Percentiles rank a stretch among this genome's conserved stretches.
Evolutionary conservation across 2,113 vertebrate genomes (phyloP).

Genomic region (Megatriorchis doriae): DNA sequence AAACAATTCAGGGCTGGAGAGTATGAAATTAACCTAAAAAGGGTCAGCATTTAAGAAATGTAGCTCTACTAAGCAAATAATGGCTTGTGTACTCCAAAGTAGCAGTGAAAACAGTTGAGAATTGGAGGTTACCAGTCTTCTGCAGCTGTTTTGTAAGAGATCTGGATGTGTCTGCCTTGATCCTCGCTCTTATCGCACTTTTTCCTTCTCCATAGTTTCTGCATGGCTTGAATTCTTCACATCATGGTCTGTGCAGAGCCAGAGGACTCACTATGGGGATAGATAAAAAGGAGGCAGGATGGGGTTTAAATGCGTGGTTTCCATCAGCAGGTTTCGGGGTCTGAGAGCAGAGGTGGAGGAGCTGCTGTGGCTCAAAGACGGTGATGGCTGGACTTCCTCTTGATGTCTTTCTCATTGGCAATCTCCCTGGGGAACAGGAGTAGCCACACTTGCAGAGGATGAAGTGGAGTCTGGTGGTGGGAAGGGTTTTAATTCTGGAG

Average conservation of each 20-base stretch:
- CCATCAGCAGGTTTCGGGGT: background rate
- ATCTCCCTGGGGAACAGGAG: background rate
- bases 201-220: background rate
- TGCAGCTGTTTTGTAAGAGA: background rate
- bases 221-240: background rate
- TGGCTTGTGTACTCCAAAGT: background rate
- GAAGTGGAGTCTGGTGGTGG: background rate
- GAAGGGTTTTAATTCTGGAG: background rate
- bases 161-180: background rate
- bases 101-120: background rate
- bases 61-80: background rate
- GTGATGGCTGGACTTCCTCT: background rate
- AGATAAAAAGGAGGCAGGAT: background rate
- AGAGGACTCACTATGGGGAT: background rate
- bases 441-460: background rate
- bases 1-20: background rate
- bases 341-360: background rate
- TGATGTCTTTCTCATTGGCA: background rate
- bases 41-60: background rate
- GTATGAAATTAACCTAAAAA: background rate
- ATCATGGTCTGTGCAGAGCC: background rate
- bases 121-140: background rate
- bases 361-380: background rate
- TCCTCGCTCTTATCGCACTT: background rate
- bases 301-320: background rate